These are phyloP conservation scores for Macrosiphum euphorbiae DNA, from an alignment of 2,888 invertebrate species.

Conservation along the genomic window DNA sequence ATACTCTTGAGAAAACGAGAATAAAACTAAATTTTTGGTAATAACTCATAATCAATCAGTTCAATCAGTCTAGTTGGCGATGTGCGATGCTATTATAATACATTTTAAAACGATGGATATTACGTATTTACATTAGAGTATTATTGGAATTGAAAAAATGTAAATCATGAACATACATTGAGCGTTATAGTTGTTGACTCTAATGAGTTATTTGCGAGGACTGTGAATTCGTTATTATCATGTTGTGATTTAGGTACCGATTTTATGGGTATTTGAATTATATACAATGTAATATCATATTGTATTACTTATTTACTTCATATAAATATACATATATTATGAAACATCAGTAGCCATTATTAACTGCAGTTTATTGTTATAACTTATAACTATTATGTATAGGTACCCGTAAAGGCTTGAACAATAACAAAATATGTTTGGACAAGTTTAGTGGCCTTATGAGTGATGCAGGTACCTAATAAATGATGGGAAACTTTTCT, in stretches of 20 bases:
- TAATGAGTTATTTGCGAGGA: not conserved
- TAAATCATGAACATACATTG: not conserved
- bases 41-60: not conserved
- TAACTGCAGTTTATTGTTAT: not conserved
- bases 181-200: not conserved
- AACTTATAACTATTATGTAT: not conserved
- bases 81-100: not conserved
- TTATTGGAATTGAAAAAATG: not conserved
- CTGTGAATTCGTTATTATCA: not conserved
- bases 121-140: not conserved
- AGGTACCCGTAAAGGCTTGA: not conserved
- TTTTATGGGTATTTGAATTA: not conserved
- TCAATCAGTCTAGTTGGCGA: not conserved
- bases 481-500: not conserved
- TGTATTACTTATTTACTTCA: not conserved
- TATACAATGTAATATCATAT: not conserved
- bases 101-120: not conserved
- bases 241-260: not conserved
- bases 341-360: not conserved
- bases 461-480: not conserved
- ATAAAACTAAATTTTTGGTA: not conserved
- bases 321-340: not conserved
- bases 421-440: conserved; percentile 32
- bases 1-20: not conserved
- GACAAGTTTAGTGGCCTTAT: not conserved